Evolutionary conservation across 2,888 invertebrate species (phyloP), one percentile per base, ranked within the genome.

Genomic region (Trichacis sp.): DNA sequence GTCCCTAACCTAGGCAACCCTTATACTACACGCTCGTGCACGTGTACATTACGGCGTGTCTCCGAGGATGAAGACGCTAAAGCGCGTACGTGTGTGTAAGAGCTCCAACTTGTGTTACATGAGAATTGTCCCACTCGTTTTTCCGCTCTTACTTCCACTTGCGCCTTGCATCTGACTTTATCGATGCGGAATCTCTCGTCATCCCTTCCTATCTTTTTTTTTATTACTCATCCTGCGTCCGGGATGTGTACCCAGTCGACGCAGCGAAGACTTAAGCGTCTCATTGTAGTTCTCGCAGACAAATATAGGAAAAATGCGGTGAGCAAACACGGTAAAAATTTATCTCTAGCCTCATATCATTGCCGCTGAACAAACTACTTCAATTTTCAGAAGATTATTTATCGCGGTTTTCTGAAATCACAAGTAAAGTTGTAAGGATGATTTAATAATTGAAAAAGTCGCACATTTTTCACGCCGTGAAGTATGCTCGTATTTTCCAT

Each of bases 1-100:
- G 81, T 82, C 81, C 81, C 82, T 83, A 82, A 83, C 82, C 82
- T 83, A 81, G 83, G 80, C 76, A 83, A 83, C 82, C 82, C 81
- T 82, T 82, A 77, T 78, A 76, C 77, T 75, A 76, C 78, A 72
- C 73, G 46, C 62, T 50, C 62, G 40, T 61, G 62, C 54, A 62
- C 71, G 63, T 65, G 68, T 76, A 67, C 69, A 71, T 69, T 72
- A 62, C 73, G 66, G 63, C 69, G 70, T 72, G 73, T 73, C 67
- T 69, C 65, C 58, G 57, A 63, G 69, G 57, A 66, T 69, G 63
- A 62, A 60, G 68, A 64, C 52, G 59, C 49, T 43, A 52, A 36
- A 19, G 52, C 48, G 55, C 33, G 38, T 61, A 47, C n/a, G n/a
- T 43, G 48, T 52, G 14, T 33, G 54, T 36, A 48, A 17, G 43